Evolutionary conservation across 2,888 invertebrate genomes (phyloP).

Genomic region (Steinernema hermaphroditum): DNA sequence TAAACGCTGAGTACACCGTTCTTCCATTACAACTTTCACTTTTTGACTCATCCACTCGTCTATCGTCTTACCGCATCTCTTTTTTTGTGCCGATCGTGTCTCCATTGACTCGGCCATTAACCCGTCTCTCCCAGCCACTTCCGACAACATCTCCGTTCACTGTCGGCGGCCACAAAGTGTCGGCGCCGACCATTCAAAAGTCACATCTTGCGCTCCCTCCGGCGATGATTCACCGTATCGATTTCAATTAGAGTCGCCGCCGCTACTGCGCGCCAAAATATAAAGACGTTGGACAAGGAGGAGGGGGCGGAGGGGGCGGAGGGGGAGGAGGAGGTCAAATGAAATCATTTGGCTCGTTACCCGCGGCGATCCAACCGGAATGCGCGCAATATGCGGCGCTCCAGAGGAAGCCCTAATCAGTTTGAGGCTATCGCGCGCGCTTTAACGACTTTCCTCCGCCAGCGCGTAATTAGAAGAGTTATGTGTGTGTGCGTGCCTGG

Average conservation of each 20-base stretch:
- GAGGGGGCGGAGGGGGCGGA: background rate
- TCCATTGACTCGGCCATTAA: background rate
- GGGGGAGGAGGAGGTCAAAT: constrained; percentile 11
- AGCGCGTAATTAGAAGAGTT: constrained; percentile 4
- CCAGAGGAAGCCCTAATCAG: constrained; percentile 7
- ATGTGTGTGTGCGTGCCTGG: background rate
- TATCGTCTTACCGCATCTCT: background rate
- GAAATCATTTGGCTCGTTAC: constrained; percentile 21
- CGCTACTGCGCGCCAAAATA: constrained; percentile 15
- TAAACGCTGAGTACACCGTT: no score
- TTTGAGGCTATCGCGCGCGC: background rate
- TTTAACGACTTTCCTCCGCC: constrained; percentile 21
- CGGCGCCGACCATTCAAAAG: background rate
- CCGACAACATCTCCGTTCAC: background rate
- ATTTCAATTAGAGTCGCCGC: constrained; percentile 11
- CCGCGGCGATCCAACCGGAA: constrained; percentile 18
- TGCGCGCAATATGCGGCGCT: constrained; percentile 16
- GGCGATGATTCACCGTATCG: constrained; percentile 22
- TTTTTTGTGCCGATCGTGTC: background rate
- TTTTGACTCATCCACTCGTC: no score
- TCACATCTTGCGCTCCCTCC: background rate
- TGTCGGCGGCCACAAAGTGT: background rate
- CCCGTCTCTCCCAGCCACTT: background rate
- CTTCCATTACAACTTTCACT: no score
- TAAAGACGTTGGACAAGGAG: background rate